Evolutionary conservation across 2,888 invertebrate species (phyloP), one percentile per base, ranked within the genome.

Genomic region (Lysandra bellargus): DNA sequence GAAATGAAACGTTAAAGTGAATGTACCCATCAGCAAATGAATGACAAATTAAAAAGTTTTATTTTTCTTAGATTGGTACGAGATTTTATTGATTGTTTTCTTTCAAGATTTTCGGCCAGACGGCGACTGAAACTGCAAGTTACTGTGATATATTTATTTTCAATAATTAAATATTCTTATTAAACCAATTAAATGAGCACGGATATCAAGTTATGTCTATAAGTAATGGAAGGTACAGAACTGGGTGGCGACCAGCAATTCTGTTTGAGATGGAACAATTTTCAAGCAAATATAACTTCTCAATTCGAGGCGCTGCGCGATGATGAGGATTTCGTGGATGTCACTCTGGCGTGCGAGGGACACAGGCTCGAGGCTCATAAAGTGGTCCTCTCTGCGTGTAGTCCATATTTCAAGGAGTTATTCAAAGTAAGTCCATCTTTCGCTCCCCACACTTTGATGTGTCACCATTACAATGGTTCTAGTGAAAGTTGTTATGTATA

Each of bases 261-360:
- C 95, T 97, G 97, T 96, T 96, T 98, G 94, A 96, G 97, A 95
- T 98, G 98, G 98, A 97, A 98, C 95, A 97, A 97, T 95, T 97
- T 97, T 95, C 97, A 97, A 95, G 97, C 97, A 85, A 97, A 97
- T 95, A 97, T 98, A 92, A 97, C 97, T 88, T 97, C 97, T 91
- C 97, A 97, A 92, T 97, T 98, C 95, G 97, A 97, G 95, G 96
- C 97, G 88, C 95, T 98, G 88, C 95, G 97, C 90, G 97, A 97
- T 95, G 97, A 97, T 95, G 97, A 97, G 95, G 97, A 97, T 94
- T 97, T 98, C 95, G 97, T 97, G 89, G 98, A 98, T 95, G 97
- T 98, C 89, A 98, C 97, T 86, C 96, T 98, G 91, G 97, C 97
- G 87, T 97, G 97, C 94, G 97, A 97, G 89, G 98, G 97, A 85